Evolutionary conservation across 2,888 invertebrate genomes (phyloP), one percentile per base, ranked within the genome.

Genomic region (Polymixis lichenea): DNA sequence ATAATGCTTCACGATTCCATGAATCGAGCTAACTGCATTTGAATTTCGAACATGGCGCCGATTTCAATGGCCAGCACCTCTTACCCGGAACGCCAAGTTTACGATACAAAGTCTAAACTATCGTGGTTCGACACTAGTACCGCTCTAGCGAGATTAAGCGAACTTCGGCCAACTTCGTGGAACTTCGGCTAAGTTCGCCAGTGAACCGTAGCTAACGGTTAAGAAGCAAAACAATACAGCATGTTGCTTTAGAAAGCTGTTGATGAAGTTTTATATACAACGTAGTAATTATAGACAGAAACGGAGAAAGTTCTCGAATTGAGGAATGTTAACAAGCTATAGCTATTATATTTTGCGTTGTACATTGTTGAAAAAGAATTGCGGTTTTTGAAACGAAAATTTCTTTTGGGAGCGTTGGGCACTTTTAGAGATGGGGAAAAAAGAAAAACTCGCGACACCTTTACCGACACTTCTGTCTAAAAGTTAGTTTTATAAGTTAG

Each of bases 211-310:
- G 85, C 75, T 83, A 86, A 87, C 78, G 81, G 86, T 84, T 88
- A 83, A 85, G 88, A 89, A 89, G 88, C 89, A 88, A 90, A 91
- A 92, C 90, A 91, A 89, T 91, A 89, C 85, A 85, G 82, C 80
- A 86, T 87, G 84, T 82, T 88, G 76, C 73, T 85, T 80, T 78
- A 82, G 86, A 87, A 88, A 89, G 84, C 68, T 79, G 62, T 64
- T 75, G 68, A 84, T 83, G 70, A 86, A 87, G 72, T 89, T 85
- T 80, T 49, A 68, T 74, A 72, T 58, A 43, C 55, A 55, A 28
- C 22, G n/a, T 22, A 25, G 22, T 84, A 60, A 62, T 67, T 53
- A 56, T 19, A 38, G 4, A 66, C 28, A 62, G 11, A 51, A 19
- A 53, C 3, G 28, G 11, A 28, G 53, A 49, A 65, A 49, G n/a